Conservation (phyloP, 2,797 vertebrate genomes). For the Ficedula albicollis region DNA sequence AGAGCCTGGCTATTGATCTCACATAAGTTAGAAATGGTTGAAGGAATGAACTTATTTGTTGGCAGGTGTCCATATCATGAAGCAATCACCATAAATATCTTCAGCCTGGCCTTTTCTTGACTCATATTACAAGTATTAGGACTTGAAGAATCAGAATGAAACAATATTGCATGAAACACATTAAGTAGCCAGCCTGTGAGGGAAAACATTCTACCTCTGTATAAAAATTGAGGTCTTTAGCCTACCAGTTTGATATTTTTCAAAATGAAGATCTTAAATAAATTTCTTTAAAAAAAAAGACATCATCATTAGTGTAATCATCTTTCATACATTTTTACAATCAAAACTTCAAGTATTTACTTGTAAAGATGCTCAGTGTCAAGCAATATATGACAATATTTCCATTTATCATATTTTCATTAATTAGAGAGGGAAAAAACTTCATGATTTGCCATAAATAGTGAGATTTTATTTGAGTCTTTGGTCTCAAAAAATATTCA, state of each 20-base stretch:
- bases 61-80: conserved; percentile 60
- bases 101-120: conserved; percentile 30
- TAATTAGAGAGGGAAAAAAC: background rate
- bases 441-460: background rate
- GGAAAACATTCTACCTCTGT: background rate
- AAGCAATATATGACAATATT: conserved; percentile 39
- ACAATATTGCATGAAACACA: background rate
- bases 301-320: background rate
- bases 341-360: background rate
- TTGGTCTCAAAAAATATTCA: conserved; percentile 63
- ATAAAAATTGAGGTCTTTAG: background rate
- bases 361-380: conserved; percentile 43
- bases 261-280: background rate
- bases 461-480: conserved; percentile 34
- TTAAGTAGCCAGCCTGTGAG: background rate
- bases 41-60: conserved; percentile 61
- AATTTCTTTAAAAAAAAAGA: background rate
- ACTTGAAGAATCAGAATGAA: background rate
- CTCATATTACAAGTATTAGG: background rate
- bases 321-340: background rate
- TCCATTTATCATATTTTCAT: conserved; percentile 52
- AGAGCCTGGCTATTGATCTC: conserved; percentile 56
- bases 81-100: conserved; percentile 55
- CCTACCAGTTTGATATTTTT: background rate
- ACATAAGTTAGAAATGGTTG: conserved; percentile 41